Evolutionary conservation across 2,113 vertebrate species (phyloP), one percentile per base, ranked within the genome.

Genomic region (Periophthalmodon schlosseri): DNA sequence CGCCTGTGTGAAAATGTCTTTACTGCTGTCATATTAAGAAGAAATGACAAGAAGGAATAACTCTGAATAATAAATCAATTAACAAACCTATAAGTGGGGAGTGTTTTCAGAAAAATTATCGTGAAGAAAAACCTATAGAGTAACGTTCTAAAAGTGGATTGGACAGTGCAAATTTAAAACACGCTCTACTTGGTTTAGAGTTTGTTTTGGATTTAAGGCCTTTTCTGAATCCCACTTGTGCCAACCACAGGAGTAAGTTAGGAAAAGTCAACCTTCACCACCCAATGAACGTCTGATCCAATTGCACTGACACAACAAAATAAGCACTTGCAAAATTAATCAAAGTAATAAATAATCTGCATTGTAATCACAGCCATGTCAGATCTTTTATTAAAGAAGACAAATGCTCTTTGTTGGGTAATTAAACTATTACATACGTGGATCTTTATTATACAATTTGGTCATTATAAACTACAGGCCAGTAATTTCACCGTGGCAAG

Each of bases 221-320:
- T 88, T 60, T 87, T 89, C 84, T 85, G 84, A 89, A 86, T 89
- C 81, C 86, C 80, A 84, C 78, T 85, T 83, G 85, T 87, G 82
- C 70, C 73, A 74, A 90, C 86, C 89, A 72, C 89, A 89, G 77
- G 80, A 84, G 85, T 79, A 91, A 86, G 84, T 77, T 68, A 86
- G 79, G 83, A 91, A 91, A 90, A 89, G 74, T 89, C 86, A 85
- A 84, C 80, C 81, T 78, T 89, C 90, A 90, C 89, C 88, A 87
- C 87, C 90, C 87, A 86, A 86, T 74, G 77, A 69, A 84, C 74
- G 80, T 91, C 85, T 87, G 81, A 91, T 91, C 86, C 84, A 86
- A 89, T 92, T 91, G 77, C 82, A 89, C 87, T 89, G 89, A 93
- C 88, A 90, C 81, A 86, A 90, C 83, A 85, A 87, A 91, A 81